phyloP scores from a whole-genome alignment of 1,140 invertebrate species.

The Anastrepha ludens region DNA sequence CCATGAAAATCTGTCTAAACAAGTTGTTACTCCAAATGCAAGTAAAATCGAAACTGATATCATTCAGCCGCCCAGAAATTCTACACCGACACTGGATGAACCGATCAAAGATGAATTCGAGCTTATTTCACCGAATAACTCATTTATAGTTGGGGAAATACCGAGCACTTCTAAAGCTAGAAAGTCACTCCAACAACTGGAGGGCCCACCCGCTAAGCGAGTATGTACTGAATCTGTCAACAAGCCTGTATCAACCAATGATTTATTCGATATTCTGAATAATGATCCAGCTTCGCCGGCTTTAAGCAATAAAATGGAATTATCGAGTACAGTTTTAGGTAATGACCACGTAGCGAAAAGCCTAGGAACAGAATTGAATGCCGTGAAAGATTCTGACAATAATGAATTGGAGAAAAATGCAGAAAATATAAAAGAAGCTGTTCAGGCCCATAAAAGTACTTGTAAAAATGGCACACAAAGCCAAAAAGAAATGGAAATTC shows the following conservation, averaged over 20 bases:
- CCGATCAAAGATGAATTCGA: constrained; percentile 11
- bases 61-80: background rate
- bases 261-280: background rate
- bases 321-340: no score
- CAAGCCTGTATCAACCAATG: background rate
- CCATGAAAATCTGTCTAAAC: background rate
- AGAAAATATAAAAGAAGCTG: no score
- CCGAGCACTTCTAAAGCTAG: background rate
- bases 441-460: no score
- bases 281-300: background rate
- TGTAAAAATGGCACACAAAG: background rate
- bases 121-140: background rate
- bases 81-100: constrained; percentile 35
- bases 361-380: no score
- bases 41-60: background rate
- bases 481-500: background rate
- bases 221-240: background rate
- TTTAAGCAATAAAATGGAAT: no score
- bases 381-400: no score
- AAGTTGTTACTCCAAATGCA: no score
- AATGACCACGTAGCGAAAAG: no score
- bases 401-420: no score
- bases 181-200: background rate
- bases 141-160: background rate
- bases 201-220: background rate